Percentiles rank a stretch among this genome's conserved stretches.
These are phyloP conservation scores for Tholera decimalis DNA, from an alignment of 2,888 invertebrate species.

Conservation along the genomic window DNA sequence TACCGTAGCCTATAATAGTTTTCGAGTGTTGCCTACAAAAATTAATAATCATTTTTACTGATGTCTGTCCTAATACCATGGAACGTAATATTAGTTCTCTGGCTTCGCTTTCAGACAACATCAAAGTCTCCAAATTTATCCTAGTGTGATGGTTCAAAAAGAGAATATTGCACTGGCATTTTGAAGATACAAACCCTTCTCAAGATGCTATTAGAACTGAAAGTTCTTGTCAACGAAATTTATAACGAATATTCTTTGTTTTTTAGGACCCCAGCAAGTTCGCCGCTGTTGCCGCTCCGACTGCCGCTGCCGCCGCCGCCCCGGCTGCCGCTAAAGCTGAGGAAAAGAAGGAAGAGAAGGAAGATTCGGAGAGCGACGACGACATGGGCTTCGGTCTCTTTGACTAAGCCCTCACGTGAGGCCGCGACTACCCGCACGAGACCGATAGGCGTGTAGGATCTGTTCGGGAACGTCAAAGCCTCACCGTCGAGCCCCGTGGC, in stretches of 20 bases:
- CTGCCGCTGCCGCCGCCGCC: conserved; percentile 94
- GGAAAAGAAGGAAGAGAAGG: conserved; percentile 95
- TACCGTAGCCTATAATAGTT: no score
- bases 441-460: conserved; percentile 65
- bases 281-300: conserved; percentile 91
- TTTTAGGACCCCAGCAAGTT: conserved; percentile 98
- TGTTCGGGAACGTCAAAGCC: conserved; percentile 49
- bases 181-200: conserved; percentile 75
- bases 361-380: conserved; percentile 96
- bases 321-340: conserved; percentile 92
- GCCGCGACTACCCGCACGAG: conserved; percentile 47
- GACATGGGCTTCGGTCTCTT: conserved; percentile 99
- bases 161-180: conserved; percentile 83
- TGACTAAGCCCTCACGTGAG: conserved; percentile 91
- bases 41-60: no score
- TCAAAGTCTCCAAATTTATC: conserved; percentile 81
- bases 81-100: conserved; percentile 67
- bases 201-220: conserved; percentile 36
- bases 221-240: conserved; percentile 51
- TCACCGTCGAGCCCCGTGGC: conserved; percentile 66
- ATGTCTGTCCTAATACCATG: conserved; percentile 82
- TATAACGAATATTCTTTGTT: not conserved
- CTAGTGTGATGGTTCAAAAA: conserved; percentile 76
- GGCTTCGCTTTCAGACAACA: conserved; percentile 86
- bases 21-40: no score